Evolutionary conservation across 2,113 vertebrate genomes (phyloP).

Genomic region (Chrysochloris asiatica): DNA sequence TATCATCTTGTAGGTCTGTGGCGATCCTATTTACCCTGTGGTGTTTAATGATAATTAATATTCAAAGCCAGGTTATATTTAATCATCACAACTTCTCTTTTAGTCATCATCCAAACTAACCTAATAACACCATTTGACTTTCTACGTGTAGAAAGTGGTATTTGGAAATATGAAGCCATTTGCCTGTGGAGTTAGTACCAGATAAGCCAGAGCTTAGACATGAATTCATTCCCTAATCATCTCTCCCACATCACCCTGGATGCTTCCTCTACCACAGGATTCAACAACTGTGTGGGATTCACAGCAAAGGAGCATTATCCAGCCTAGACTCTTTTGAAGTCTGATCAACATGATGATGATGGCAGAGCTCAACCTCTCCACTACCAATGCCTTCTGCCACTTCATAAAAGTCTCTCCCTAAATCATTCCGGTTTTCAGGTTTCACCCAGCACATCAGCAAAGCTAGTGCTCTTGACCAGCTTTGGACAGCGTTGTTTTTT

Average conservation of each 20-base stretch:
- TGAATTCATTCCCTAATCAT: neutral
- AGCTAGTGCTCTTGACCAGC: conserved; percentile 5
- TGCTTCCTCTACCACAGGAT: neutral
- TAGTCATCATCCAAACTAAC: neutral
- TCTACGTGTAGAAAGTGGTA: neutral
- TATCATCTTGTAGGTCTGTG: neutral
- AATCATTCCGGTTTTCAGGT: conserved; percentile 33
- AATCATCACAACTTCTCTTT: neutral
- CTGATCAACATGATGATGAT: conserved; percentile 9
- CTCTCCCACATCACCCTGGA: neutral
- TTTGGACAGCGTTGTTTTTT: conserved; percentile 4
- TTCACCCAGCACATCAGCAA: neutral
- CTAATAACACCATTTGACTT: neutral
- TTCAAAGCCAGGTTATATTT: no score
- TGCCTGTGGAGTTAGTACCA: neutral
- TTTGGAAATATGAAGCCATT: neutral
- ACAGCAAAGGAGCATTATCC: neutral
- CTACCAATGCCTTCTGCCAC: conserved; percentile 31
- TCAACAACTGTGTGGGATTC: conserved; percentile 34
- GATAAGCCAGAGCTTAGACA: neutral
- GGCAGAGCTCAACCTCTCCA: neutral
- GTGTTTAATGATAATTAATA: neutral
- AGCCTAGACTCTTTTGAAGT: neutral
- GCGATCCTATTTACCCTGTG: neutral
- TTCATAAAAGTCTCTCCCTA: conserved; percentile 16